A percentile compares a stretch with the other conserved stretches of the same genome.
Evolutionary conservation across 1,140 invertebrate genomes (phyloP).

Genomic region (Druon quercuslanigerum): DNA sequence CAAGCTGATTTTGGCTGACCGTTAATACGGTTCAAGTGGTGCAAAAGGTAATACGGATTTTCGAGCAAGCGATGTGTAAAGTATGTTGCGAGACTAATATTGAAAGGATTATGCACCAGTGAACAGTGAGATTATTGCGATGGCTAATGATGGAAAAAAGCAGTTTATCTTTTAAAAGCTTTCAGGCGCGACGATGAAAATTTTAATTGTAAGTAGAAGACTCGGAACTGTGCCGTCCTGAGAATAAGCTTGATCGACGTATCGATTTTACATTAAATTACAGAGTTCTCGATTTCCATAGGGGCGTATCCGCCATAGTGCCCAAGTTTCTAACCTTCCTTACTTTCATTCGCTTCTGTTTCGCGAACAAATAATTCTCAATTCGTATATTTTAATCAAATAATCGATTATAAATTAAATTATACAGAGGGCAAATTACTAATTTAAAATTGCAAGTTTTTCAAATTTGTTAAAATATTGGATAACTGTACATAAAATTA

Average conservation of each 20-base stretch:
- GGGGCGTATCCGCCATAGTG: conserved; percentile 30
- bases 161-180: conserved; percentile 30
- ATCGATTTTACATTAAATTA: conserved; percentile 39
- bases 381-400: too few relatives aligned
- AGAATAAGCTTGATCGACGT: conserved; percentile 38
- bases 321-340: neutral
- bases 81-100: neutral
- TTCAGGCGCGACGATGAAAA: conserved; percentile 5
- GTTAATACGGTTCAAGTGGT: conserved; percentile 14
- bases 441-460: too few relatives aligned
- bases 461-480: too few relatives aligned
- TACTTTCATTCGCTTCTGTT: conserved; percentile 31
- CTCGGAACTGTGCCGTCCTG: neutral
- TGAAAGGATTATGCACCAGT: neutral
- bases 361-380: neutral
- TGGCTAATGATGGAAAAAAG: conserved; percentile 18
- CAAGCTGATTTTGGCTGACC: neutral
- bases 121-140: neutral
- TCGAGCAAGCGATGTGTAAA: neutral
- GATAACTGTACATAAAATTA: too few relatives aligned
- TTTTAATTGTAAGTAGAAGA: conserved; percentile 34
- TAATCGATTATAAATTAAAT: too few relatives aligned
- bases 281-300: conserved; percentile 36
- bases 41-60: neutral
- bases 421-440: too few relatives aligned